A percentile compares a stretch with the other conserved stretches of the same genome.
These are phyloP conservation scores for Hyperoplus immaculatus DNA, from an alignment of 2,797 vertebrate genomes.

Conservation along the genomic window DNA sequence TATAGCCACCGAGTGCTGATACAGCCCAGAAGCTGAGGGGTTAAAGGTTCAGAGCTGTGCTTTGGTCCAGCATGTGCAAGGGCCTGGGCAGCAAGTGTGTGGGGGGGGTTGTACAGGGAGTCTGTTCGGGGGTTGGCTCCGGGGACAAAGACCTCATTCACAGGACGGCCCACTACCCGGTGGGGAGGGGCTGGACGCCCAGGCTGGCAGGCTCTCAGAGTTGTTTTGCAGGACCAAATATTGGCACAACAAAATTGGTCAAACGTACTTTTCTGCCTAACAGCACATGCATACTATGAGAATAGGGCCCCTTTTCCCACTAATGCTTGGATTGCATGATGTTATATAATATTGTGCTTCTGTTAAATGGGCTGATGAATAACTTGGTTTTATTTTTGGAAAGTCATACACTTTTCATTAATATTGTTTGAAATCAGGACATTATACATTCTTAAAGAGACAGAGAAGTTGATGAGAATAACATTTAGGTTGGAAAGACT, in stretches of 20 bases:
- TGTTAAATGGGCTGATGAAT: background rate
- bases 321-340: slow-evolving; percentile 1
- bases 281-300: slow-evolving; percentile 33
- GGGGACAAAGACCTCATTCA: slow-evolving; percentile 83
- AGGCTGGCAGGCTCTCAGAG: slow-evolving; percentile 63
- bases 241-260: slow-evolving; percentile 52
- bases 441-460: background rate
- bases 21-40: slow-evolving; percentile 58
- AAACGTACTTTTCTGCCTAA: slow-evolving; percentile 50
- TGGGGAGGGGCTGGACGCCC: slow-evolving; percentile 74
- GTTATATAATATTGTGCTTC: slow-evolving; percentile 9
- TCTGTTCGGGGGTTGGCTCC: slow-evolving; percentile 75
- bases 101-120: slow-evolving; percentile 60
- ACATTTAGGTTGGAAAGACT: background rate
- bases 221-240: slow-evolving; percentile 60
- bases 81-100: slow-evolving; percentile 55
- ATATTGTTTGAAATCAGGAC: background rate
- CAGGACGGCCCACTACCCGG: slow-evolving; percentile 66
- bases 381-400: slow-evolving; percentile 16
- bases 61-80: slow-evolving; percentile 76
- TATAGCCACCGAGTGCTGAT: slow-evolving; percentile 17
- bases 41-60: slow-evolving; percentile 79
- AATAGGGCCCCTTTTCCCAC: background rate
- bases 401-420: slow-evolving; percentile 8
- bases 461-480: background rate